These are phyloP conservation scores for Clitarchus hookeri DNA, from an alignment of 2,888 invertebrate genomes.

Conservation along the genomic window DNA sequence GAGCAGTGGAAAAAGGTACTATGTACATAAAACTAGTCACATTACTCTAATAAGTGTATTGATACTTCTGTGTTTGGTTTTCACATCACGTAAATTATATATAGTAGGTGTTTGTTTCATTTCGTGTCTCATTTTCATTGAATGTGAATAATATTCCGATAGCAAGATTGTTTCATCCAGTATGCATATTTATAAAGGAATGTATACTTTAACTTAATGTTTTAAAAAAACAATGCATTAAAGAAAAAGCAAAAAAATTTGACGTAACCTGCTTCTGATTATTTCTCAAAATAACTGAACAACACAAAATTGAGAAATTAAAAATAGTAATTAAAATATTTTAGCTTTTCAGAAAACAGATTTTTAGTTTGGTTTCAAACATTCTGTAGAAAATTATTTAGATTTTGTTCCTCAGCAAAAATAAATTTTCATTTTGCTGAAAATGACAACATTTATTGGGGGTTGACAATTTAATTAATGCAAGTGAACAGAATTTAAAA, in stretches of 20 bases:
- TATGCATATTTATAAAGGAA: background rate
- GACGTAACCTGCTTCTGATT: background rate
- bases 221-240: background rate
- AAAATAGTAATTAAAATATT: no score
- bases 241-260: background rate
- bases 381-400: no score
- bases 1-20: slow-evolving; percentile 45
- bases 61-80: background rate
- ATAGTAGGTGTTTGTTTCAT: slow-evolving; percentile 19
- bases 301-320: no score
- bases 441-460: no score
- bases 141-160: slow-evolving; percentile 16
- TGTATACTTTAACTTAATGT: background rate
- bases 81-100: background rate
- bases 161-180: background rate
- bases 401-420: no score
- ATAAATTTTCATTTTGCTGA: no score
- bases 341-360: no score
- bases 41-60: slow-evolving; percentile 33
- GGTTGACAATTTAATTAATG: no score
- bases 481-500: no score
- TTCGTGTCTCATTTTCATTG: background rate
- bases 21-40: slow-evolving; percentile 35
- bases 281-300: background rate
- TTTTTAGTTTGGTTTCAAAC: no score